Evolutionary conservation across 2,888 invertebrate genomes (phyloP).

Genomic region (Molorchus minor): DNA sequence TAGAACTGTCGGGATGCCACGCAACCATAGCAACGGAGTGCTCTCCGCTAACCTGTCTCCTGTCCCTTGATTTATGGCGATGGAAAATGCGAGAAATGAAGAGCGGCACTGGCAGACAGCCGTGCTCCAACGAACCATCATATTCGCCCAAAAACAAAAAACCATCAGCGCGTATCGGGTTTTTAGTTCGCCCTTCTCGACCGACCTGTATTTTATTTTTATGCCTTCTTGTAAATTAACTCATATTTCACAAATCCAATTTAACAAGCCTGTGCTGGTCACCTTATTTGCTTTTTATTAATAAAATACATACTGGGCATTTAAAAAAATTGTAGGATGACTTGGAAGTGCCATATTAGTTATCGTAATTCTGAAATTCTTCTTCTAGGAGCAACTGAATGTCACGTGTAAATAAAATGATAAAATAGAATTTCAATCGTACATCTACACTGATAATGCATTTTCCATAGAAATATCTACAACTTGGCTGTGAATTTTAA

Average conservation of each 20-base stretch:
- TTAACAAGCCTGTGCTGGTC: neutral
- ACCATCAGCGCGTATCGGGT: conserved; percentile 44
- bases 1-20: conserved; percentile 64
- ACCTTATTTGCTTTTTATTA: neutral
- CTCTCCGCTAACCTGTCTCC: conserved; percentile 64
- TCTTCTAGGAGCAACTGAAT: too few species aligned
- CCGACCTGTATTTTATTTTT: conserved; percentile 7
- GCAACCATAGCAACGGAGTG: conserved; percentile 65
- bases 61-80: conserved; percentile 66
- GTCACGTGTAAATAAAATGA: too few species aligned
- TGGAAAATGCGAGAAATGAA: conserved; percentile 66
- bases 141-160: conserved; percentile 46
- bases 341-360: too few species aligned
- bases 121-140: conserved; percentile 47
- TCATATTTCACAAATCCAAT: conserved; percentile 2
- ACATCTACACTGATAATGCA: too few species aligned
- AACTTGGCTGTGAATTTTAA: too few species aligned
- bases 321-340: too few species aligned
- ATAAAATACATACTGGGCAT: too few species aligned
- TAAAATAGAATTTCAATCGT: too few species aligned
- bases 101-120: conserved; percentile 63
- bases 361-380: too few species aligned
- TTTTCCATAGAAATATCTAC: too few species aligned
- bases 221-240: conserved; percentile 6
- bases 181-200: conserved; percentile 25